Percentiles rank a stretch among this genome's conserved stretches.
These are phyloP conservation scores for Matsumyia berberina DNA, from an alignment of 2,888 invertebrate species.

Conservation along the genomic window DNA sequence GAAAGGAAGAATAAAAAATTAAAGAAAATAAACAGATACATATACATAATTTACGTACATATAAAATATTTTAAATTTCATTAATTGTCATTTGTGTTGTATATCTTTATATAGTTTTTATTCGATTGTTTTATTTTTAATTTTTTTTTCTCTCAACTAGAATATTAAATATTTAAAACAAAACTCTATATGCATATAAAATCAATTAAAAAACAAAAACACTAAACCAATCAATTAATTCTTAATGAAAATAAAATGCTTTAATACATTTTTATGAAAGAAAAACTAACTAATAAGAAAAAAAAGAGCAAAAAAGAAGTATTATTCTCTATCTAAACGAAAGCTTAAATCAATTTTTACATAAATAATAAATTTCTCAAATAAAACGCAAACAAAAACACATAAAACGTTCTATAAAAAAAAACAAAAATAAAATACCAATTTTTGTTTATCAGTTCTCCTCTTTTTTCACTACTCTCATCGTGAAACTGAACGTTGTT, in stretches of 20 bases:
- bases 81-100: slow-evolving; percentile 56
- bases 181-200: slow-evolving; percentile 63
- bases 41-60: slow-evolving; percentile 35
- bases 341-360: slow-evolving; percentile 49
- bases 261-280: slow-evolving; percentile 73
- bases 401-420: slow-evolving; percentile 17
- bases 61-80: slow-evolving; percentile 47
- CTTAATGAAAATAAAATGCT: slow-evolving; percentile 74
- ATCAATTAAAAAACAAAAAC: slow-evolving; percentile 56
- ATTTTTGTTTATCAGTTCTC: slow-evolving; percentile 42
- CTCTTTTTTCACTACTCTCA: slow-evolving; percentile 53
- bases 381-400: slow-evolving; percentile 42
- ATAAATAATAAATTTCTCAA: slow-evolving; percentile 25
- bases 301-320: slow-evolving; percentile 57
- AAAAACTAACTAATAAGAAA: slow-evolving; percentile 31
- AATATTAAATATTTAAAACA: slow-evolving; percentile 59
- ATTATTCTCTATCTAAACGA: slow-evolving; percentile 65
- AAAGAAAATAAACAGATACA: slow-evolving; percentile 20
- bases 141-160: slow-evolving; percentile 50
- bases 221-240: slow-evolving; percentile 73
- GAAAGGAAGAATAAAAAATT: slow-evolving; percentile 27
- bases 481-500: slow-evolving; percentile 49
- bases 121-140: background rate
- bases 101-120: slow-evolving; percentile 28
- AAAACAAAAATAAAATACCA: slow-evolving; percentile 26